Percentiles rank a stretch among this genome's conserved stretches.
phyloP scores from a whole-genome alignment of 2,888 invertebrate genomes.

The Achlya flavicornis region DNA sequence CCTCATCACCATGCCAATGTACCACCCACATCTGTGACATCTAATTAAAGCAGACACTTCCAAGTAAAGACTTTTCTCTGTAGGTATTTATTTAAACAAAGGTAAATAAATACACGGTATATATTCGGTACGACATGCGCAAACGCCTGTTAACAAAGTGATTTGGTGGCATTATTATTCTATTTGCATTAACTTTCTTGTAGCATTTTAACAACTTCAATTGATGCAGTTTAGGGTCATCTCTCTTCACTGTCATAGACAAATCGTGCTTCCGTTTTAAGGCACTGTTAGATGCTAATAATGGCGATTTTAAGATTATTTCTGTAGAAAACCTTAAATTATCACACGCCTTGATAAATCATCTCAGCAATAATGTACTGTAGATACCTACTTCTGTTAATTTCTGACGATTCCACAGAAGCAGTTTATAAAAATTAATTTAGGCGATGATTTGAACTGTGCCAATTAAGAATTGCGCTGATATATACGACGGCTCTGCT shows the following conservation, averaged over 20 bases:
- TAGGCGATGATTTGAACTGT: neutral
- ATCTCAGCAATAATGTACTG: neutral
- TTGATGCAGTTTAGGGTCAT: conserved; percentile 2
- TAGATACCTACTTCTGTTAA: neutral
- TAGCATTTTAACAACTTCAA: conserved; percentile 3
- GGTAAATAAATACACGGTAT: conserved; percentile 3
- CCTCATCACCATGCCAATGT: conserved; percentile 5
- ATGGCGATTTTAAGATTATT: neutral
- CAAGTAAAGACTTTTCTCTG: conserved; percentile 1
- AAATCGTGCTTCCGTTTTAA: neutral
- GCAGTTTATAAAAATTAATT: too few relatives aligned
- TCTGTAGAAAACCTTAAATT: neutral
- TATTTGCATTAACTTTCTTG: conserved; percentile 12
- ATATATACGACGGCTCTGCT: neutral
- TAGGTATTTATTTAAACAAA: conserved; percentile 3
- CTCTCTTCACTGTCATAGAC: neutral
- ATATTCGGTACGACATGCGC: neutral
- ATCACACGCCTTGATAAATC: neutral
- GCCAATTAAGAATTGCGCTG: neutral
- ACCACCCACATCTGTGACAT: conserved; percentile 7
- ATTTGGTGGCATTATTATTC: conserved; percentile 9
- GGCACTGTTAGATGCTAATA: neutral
- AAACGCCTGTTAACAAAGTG: neutral
- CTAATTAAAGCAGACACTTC: neutral
- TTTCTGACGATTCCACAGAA: too few relatives aligned